phyloP scores from a whole-genome alignment of 2,888 invertebrate genomes.

The Busseola fusca region DNA sequence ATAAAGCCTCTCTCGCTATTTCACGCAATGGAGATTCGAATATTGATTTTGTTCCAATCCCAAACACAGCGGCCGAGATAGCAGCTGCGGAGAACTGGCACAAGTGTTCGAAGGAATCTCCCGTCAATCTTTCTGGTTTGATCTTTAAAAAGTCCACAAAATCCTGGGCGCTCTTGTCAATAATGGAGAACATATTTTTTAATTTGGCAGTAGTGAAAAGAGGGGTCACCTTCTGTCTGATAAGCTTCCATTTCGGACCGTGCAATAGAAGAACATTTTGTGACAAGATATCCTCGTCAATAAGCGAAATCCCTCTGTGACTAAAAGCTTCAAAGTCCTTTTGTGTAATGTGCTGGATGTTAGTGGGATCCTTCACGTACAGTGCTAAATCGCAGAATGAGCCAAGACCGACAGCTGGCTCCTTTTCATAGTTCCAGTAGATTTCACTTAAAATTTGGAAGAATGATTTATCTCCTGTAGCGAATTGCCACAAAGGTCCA shows the following conservation, averaged over 20 bases:
- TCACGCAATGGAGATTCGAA: conserved; percentile 76
- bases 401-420: conserved; percentile 73
- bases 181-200: conserved; percentile 79
- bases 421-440: conserved; percentile 70
- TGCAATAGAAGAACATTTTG: conserved; percentile 72
- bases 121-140: conserved; percentile 64
- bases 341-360: conserved; percentile 70
- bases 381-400: conserved; percentile 61
- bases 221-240: conserved; percentile 77
- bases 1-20: conserved; percentile 62
- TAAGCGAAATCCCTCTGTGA: conserved; percentile 68
- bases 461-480: conserved; percentile 62
- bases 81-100: conserved; percentile 71
- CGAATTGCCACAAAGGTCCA: conserved; percentile 72
- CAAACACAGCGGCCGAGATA: conserved; percentile 78
- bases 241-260: conserved; percentile 76
- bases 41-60: conserved; percentile 73
- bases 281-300: conserved; percentile 68
- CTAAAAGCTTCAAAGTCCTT: conserved; percentile 71
- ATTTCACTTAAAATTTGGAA: conserved; percentile 70
- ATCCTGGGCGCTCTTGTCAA: conserved; percentile 75
- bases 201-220: conserved; percentile 77
- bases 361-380: conserved; percentile 67
- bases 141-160: conserved; percentile 70
- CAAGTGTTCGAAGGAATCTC: conserved; percentile 64